These are phyloP conservation scores for Rattus rattus DNA, from an alignment of 2,113 vertebrate genomes.

Conservation along the genomic window DNA sequence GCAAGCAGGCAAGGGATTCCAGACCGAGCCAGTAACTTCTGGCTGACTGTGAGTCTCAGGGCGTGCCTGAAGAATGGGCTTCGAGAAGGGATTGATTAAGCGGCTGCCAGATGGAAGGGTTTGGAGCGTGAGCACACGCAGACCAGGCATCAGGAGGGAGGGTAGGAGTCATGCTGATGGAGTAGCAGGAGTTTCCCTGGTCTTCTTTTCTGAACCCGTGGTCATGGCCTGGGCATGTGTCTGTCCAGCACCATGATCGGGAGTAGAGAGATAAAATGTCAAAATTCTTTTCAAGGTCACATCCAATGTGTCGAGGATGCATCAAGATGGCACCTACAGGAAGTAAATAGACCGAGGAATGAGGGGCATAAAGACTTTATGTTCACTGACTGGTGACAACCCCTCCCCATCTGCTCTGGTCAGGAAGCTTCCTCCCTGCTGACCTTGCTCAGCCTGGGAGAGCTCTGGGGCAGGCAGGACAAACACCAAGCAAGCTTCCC, in stretches of 20 bases:
- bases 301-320: accelerated
- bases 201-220: background rate
- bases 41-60: background rate
- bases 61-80: background rate
- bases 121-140: background rate
- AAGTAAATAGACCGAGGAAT: background rate
- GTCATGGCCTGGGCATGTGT: background rate
- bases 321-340: background rate
- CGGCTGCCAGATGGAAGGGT: background rate
- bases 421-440: background rate
- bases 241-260: background rate
- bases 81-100: background rate
- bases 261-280: no score
- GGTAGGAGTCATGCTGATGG: background rate
- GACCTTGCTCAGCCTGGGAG: background rate
- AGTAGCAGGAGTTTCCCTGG: background rate
- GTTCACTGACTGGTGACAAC: background rate
- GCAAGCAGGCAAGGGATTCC: background rate
- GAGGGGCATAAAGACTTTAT: background rate
- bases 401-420: background rate
- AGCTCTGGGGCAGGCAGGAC: background rate
- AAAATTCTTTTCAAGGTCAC: no score
- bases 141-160: background rate
- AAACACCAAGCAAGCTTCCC: background rate
- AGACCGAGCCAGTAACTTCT: background rate